A percentile compares a stretch with the other conserved stretches of the same genome.
Evolutionary conservation across 2,113 vertebrate genomes (phyloP).

Genomic region (Hyla sarda): DNA sequence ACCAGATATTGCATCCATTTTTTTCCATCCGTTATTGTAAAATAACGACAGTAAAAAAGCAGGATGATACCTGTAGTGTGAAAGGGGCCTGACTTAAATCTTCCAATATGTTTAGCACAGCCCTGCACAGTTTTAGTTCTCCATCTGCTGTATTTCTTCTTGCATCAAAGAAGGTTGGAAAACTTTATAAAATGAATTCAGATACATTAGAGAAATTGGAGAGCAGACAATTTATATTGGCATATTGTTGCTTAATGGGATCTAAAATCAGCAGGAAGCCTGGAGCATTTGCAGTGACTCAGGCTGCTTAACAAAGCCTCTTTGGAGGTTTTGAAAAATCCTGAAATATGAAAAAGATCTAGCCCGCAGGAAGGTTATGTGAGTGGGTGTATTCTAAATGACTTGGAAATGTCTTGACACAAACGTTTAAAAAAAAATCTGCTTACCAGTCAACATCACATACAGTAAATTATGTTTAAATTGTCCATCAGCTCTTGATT

Average conservation of each 20-base stretch:
- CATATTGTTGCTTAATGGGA: constrained; percentile 49
- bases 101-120: too few species aligned
- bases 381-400: constrained; percentile 48
- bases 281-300: constrained; percentile 50
- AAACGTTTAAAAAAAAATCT: constrained; percentile 15
- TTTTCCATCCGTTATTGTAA: too few species aligned
- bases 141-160: not conserved
- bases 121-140: too few species aligned
- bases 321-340: constrained; percentile 28
- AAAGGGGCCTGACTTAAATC: too few species aligned
- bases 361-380: constrained; percentile 40
- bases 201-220: constrained; percentile 20
- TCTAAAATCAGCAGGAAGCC: constrained; percentile 50
- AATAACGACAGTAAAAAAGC: too few species aligned
- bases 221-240: constrained; percentile 46
- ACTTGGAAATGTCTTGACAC: not conserved
- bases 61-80: too few species aligned
- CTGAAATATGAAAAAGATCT: constrained; percentile 46
- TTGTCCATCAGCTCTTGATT: constrained; percentile 1
- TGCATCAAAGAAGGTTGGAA: not conserved
- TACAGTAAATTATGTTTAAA: not conserved
- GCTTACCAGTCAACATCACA: not conserved
- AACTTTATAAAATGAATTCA: constrained; percentile 1
- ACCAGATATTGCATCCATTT: too few species aligned
- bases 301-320: constrained; percentile 46